phyloP scores from a whole-genome alignment of 1,140 invertebrate genomes.

The Trigoniulus corallinus region DNA sequence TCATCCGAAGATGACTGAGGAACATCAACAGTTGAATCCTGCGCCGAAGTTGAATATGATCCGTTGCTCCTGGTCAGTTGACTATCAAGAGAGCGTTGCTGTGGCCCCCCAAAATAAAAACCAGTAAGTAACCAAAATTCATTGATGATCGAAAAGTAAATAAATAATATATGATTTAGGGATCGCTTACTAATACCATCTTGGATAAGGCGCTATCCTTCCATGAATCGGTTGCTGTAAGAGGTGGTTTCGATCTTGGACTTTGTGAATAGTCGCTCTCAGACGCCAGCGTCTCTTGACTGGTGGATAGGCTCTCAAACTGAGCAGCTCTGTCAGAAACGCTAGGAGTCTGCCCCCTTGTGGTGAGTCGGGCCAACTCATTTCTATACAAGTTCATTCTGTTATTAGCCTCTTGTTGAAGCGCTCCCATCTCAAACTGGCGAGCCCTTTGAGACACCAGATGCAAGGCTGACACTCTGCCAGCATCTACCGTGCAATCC shows the following conservation, averaged over 20 bases:
- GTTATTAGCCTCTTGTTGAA: slow-evolving; percentile 30
- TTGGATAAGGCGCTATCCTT: too few species aligned
- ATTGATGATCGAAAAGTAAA: too few species aligned
- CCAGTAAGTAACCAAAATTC: too few species aligned
- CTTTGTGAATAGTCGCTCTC: slow-evolving; percentile 3
- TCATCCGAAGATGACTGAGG: slow-evolving; percentile 16
- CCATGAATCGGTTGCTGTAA: too few species aligned
- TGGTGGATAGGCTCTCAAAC: slow-evolving; percentile 37
- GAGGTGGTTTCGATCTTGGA: background rate
- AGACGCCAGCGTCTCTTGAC: slow-evolving; percentile 8
- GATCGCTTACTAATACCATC: too few species aligned
- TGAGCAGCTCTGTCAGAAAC: slow-evolving; percentile 52
- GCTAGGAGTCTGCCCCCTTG: slow-evolving; percentile 49
- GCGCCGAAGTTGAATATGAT: slow-evolving; percentile 27
- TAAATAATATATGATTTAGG: too few species aligned
- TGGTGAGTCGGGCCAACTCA: slow-evolving; percentile 48
- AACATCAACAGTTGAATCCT: background rate
- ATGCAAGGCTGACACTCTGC: slow-evolving; percentile 9
- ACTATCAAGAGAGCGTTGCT: background rate
- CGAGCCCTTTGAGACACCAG: slow-evolving; percentile 37
- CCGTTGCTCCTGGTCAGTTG: background rate
- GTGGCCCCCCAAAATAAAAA: too few species aligned
- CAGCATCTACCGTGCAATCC: background rate
- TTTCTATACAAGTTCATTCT: slow-evolving; percentile 49
- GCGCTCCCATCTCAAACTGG: slow-evolving; percentile 45